phyloP scores from a whole-genome alignment of 2,113 vertebrate species.

The Austrofundulus limnaeus region DNA sequence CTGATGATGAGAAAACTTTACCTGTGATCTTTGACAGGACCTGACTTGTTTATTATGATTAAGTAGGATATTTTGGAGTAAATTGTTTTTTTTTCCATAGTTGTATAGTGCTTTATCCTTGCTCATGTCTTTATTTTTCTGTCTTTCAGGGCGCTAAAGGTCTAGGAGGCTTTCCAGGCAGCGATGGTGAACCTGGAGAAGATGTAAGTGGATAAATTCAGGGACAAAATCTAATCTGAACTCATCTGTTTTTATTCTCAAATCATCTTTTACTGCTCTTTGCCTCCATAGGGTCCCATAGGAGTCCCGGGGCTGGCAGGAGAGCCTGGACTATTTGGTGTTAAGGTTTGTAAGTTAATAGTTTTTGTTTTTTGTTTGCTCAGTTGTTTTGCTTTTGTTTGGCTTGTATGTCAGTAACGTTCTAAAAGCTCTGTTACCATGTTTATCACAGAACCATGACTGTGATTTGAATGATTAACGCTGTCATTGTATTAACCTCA shows the following conservation, averaged over 20 bases:
- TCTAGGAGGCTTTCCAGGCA: slow-evolving; percentile 60
- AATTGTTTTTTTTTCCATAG: no score
- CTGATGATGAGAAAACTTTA: no score
- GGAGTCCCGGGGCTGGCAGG: slow-evolving; percentile 65
- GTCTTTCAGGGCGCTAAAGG: slow-evolving; percentile 56
- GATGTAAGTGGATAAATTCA: slow-evolving; percentile 47
- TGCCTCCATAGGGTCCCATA: slow-evolving; percentile 50
- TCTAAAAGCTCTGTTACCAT: not conserved
- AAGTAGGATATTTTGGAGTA: not conserved
- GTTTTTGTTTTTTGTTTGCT: not conserved
- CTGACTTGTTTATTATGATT: not conserved
- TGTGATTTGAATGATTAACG: no score
- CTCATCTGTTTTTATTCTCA: not conserved
- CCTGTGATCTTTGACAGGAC: no score
- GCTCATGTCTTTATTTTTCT: not conserved
- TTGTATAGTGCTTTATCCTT: not conserved
- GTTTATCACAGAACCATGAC: not conserved
- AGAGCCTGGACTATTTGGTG: slow-evolving; percentile 59
- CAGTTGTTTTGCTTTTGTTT: not conserved
- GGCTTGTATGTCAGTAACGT: not conserved
- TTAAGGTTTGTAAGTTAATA: slow-evolving; percentile 68
- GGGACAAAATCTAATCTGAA: not conserved
- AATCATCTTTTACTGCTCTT: not conserved
- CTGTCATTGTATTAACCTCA: not conserved
- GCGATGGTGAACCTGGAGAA: slow-evolving; percentile 71